Base-by-base conservation (phyloP, 2,797 vertebrate species). In the Lophius americanus region DNA sequence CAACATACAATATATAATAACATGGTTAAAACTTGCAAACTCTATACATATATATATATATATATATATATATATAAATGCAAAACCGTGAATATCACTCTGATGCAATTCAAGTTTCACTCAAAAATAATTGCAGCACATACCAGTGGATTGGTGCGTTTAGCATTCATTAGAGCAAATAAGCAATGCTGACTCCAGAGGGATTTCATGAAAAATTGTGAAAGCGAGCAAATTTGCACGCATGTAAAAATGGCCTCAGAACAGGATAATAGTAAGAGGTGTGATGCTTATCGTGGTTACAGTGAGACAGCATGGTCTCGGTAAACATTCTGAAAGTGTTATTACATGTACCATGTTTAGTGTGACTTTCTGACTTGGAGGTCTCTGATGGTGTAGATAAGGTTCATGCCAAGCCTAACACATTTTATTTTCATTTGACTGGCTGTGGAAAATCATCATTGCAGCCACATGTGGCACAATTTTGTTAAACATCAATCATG, bases 231-330 rank as follows among this genome's bases (percentile, higher is more conserved):
- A 83, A 10, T 85, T 81, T 88, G 75, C 73, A 81, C 72, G 85
- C 75, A 88, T 72, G 58, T 69, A 57, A 60, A 43, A 83, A 65
- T 42, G 10, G 64, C 50, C 50, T 42, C 55, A 14, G 38, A 51
- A 82, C 62, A 11, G 50, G 36, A 41, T 56, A 66, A 79, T 11
- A 69, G 49, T 61, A 53, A 75, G 42, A 72, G 32, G n/a, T 60
- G 47, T 49, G 85, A 91, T 90, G 70, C 64, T 55, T 87, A 90
- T 92, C 88, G 72, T 72, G 58, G 71, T 73, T 82, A 78, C 57
- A 53, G 71, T 65, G 52, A 53, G 65, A 62, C 49, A 65, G 54
- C 36, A 50, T 61, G 63, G 44, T 82, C 52, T 81, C 86, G 61
- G 68, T 67, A 81, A 55, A 51, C 44, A 6, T 46, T 41, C 39